These are phyloP conservation scores for Porites lutea DNA, from an alignment of 64 coral and sea anemone genomes.

Conservation along the genomic window DNA sequence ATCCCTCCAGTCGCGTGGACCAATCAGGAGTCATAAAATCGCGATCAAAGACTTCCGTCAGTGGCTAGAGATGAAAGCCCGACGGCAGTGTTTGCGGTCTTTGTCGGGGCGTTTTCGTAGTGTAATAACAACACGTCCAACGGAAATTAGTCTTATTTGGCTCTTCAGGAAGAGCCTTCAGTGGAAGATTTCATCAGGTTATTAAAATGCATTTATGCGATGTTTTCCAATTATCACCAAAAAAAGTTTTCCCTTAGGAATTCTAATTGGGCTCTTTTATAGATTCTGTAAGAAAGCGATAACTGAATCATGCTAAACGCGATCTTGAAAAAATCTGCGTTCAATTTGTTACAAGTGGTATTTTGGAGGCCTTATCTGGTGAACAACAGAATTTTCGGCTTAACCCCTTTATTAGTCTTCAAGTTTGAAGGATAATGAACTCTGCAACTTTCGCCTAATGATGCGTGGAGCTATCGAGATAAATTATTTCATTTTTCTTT, in stretches of 20 bases:
- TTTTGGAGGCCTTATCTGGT: neutral
- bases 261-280: constrained; percentile 36
- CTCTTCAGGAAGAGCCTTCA: constrained; percentile 54
- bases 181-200: constrained; percentile 84
- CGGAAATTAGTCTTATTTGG: constrained; percentile 48
- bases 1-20: constrained; percentile 8
- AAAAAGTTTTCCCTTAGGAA: constrained; percentile 51
- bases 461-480: neutral
- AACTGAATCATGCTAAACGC: neutral
- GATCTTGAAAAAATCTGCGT: neutral
- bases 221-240: constrained; percentile 85
- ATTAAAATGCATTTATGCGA: constrained; percentile 94
- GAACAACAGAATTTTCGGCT: neutral
- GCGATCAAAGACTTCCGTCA: constrained; percentile 61
- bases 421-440: constrained; percentile 31
- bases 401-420: neutral
- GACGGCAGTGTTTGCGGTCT: constrained; percentile 42
- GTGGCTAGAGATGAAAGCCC: constrained; percentile 49
- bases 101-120: constrained; percentile 57
- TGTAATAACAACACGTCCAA: constrained; percentile 18
- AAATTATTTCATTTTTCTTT: constrained; percentile 30
- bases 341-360: neutral
- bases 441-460: neutral
- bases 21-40: constrained; percentile 59
- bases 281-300: constrained; percentile 18